Conservation (phyloP, 2,797 vertebrate species). For the Cyprinodon diabolis region DNA sequence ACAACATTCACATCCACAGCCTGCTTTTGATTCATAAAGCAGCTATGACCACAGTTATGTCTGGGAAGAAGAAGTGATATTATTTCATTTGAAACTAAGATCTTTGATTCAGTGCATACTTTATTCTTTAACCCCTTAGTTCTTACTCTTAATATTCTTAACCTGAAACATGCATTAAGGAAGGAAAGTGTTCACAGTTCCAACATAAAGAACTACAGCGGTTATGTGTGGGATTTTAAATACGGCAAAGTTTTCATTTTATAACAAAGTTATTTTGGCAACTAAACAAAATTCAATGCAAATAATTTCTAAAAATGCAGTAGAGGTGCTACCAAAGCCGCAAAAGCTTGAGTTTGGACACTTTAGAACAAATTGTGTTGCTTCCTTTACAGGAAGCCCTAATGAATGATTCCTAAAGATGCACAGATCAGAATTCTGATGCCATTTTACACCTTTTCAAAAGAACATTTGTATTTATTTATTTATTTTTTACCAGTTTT, state of each 20-base stretch:
- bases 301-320: not conserved
- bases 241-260: not conserved
- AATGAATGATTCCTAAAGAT: not conserved
- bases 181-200: not conserved
- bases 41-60: slow-evolving; percentile 12
- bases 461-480: no score
- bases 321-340: not conserved
- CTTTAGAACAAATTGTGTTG: not conserved
- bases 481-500: no score
- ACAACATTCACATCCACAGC: slow-evolving; percentile 51
- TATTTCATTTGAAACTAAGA: not conserved
- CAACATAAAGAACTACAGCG: not conserved
- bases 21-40: slow-evolving; percentile 17
- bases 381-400: not conserved
- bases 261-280: not conserved
- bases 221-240: not conserved
- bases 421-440: not conserved
- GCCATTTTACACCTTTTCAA: no score
- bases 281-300: not conserved
- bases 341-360: not conserved
- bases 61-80: slow-evolving; percentile 9
- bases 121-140: not conserved
- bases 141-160: not conserved
- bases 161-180: not conserved
- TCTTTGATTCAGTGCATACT: not conserved